phyloP scores from a whole-genome alignment of 2,797 vertebrate species.

The Sphaeramia orbicularis region DNA sequence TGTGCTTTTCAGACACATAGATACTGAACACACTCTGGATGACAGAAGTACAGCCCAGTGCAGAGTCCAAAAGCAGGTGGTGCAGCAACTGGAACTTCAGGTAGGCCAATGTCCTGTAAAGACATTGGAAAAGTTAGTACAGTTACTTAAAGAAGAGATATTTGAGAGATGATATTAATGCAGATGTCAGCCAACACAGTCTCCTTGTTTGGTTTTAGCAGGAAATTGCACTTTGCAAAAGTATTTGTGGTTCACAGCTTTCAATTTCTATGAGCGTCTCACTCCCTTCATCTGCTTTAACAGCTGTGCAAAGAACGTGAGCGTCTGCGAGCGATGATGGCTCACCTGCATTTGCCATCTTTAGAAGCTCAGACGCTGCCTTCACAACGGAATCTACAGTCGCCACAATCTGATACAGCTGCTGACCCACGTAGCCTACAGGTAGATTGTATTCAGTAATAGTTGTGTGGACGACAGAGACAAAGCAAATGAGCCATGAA shows the following conservation, averaged over 20 bases:
- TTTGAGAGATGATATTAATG: constrained; percentile 15
- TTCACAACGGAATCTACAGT: constrained; percentile 86
- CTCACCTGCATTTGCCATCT: constrained; percentile 98
- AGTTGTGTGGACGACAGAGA: constrained; percentile 13
- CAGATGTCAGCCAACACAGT: background rate
- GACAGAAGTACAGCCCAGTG: constrained; percentile 95
- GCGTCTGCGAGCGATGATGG: constrained; percentile 98
- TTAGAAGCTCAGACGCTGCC: constrained; percentile 91
- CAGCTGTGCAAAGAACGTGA: constrained; percentile 98
- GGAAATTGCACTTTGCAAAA: background rate
- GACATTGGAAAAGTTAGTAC: background rate
- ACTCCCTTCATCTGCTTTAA: constrained; percentile 64
- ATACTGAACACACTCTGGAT: constrained; percentile 92
- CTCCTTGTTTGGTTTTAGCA: constrained; percentile 21
- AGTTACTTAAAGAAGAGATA: background rate
- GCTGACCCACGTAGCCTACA: constrained; percentile 53
- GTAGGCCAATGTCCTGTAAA: constrained; percentile 67
- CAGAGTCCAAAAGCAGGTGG: constrained; percentile 96
- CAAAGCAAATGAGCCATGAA: constrained; percentile 86
- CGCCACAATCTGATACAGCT: constrained; percentile 1
- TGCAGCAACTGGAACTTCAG: constrained; percentile 95
- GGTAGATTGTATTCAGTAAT: constrained; percentile 50
- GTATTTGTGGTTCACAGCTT: constrained; percentile 31
- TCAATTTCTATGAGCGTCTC: constrained; percentile 17
- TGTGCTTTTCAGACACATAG: constrained; percentile 88